These are phyloP conservation scores for Amiota minor DNA, from an alignment of 2,888 invertebrate species.

Conservation along the genomic window DNA sequence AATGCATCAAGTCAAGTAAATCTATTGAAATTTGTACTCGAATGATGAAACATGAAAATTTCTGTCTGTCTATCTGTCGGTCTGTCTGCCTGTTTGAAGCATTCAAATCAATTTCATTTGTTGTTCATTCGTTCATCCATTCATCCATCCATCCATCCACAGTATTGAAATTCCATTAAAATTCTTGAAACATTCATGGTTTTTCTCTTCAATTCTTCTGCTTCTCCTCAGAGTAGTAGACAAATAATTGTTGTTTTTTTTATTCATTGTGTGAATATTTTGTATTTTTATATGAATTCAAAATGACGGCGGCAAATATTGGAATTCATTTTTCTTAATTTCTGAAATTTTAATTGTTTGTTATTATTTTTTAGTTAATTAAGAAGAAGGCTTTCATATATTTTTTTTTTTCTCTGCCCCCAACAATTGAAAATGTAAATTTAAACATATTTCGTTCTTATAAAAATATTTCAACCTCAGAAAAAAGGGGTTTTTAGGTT, in stretches of 20 bases:
- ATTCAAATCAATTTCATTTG: constrained; percentile 57
- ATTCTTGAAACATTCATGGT: constrained; percentile 56
- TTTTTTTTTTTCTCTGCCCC: no score
- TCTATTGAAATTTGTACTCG: constrained; percentile 30
- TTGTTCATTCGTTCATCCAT: constrained; percentile 49
- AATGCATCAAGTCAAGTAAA: background rate
- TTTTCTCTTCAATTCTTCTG: background rate
- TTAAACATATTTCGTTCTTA: no score
- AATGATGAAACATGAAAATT: constrained; percentile 25
- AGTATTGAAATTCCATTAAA: constrained; percentile 53
- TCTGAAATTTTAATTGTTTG: background rate
- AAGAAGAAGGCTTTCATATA: no score
- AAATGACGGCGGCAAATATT: constrained; percentile 54
- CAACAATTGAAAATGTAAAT: no score
- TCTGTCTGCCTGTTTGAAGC: background rate
- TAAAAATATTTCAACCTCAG: no score
- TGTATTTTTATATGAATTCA: background rate
- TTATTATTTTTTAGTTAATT: background rate
- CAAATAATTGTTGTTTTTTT: background rate
- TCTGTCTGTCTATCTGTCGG: background rate
- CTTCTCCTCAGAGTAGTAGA: background rate
- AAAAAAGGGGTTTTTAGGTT: no score
- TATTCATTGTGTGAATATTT: background rate
- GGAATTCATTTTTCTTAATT: background rate
- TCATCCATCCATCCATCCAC: constrained; percentile 52